phyloP scores from a whole-genome alignment of 2,888 invertebrate species.

The Cryptocephalus moraei region DNA sequence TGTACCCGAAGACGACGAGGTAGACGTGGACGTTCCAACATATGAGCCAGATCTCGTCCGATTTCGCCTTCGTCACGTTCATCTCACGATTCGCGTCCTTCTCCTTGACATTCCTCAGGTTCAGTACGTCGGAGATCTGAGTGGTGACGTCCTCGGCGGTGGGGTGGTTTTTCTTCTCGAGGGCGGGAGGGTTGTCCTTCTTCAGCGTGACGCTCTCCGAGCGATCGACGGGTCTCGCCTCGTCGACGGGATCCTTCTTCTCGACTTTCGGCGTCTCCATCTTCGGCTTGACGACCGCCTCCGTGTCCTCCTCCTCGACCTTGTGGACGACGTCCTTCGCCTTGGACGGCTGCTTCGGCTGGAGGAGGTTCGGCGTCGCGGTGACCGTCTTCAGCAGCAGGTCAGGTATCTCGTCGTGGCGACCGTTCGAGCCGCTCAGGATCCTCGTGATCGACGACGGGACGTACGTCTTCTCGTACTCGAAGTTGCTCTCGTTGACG shows the following conservation, averaged over 20 bases:
- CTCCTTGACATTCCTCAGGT: slow-evolving; percentile 48
- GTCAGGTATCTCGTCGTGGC: slow-evolving; percentile 72
- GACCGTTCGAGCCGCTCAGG: slow-evolving; percentile 74
- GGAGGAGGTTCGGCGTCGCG: slow-evolving; percentile 32
- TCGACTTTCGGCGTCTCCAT: slow-evolving; percentile 17
- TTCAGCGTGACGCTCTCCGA: slow-evolving; percentile 33
- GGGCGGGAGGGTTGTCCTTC: slow-evolving; percentile 22
- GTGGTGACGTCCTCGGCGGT: slow-evolving; percentile 29
- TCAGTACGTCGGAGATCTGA: slow-evolving; percentile 41
- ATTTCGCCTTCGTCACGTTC: slow-evolving; percentile 33
- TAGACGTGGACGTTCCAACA: slow-evolving; percentile 92
- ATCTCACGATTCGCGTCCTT: slow-evolving; percentile 21
- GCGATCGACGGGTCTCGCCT: slow-evolving; percentile 22
- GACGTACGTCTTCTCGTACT: slow-evolving; percentile 42
- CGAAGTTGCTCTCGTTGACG: slow-evolving; percentile 34
- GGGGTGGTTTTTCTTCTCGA: slow-evolving; percentile 17
- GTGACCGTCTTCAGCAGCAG: slow-evolving; percentile 62
- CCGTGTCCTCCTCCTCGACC: slow-evolving; percentile 18
- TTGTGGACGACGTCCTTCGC: slow-evolving; percentile 25
- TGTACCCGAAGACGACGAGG: slow-evolving; percentile 74
- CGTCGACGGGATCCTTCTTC: slow-evolving; percentile 19
- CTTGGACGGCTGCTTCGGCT: slow-evolving; percentile 25
- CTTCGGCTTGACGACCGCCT: slow-evolving; percentile 9
- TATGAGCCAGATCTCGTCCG: slow-evolving; percentile 59
- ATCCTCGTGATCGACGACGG: slow-evolving; percentile 79